Percentiles rank a stretch among this genome's conserved stretches.
Evolutionary conservation across 1,140 invertebrate species (phyloP).

Genomic region (Microplitis mediator): DNA sequence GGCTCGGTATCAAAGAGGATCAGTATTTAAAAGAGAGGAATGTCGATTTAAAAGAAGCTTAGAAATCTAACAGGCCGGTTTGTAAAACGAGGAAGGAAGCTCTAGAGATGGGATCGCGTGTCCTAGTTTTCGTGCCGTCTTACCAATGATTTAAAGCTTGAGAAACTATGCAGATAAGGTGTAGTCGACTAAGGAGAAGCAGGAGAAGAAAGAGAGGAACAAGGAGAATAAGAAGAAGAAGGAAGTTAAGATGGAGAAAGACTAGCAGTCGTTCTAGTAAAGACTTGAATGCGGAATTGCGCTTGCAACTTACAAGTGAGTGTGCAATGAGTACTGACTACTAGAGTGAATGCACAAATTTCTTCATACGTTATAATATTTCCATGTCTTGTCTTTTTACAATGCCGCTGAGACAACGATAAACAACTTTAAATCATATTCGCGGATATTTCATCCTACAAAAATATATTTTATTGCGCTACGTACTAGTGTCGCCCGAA

Average conservation of each 20-base stretch:
- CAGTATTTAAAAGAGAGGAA: background rate
- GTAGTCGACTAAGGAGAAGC: background rate
- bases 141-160: slow-evolving; percentile 30
- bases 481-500: too few species aligned
- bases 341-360: slow-evolving; percentile 5
- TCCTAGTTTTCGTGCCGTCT: slow-evolving; percentile 30
- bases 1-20: background rate
- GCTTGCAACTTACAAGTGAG: background rate
- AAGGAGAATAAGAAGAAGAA: too few species aligned
- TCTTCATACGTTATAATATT: slow-evolving; percentile 5
- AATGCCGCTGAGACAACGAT: too few species aligned
- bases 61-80: slow-evolving; percentile 17
- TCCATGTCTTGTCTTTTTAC: too few species aligned
- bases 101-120: slow-evolving; percentile 24
- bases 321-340: background rate
- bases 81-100: slow-evolving; percentile 10
- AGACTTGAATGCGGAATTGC: slow-evolving; percentile 9
- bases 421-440: too few species aligned
- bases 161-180: slow-evolving; percentile 31
- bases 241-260: too few species aligned
- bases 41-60: slow-evolving; percentile 9
- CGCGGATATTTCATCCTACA: too few species aligned
- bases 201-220: too few species aligned
- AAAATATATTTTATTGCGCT: too few species aligned
- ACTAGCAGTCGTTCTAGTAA: background rate